Base-by-base conservation (phyloP, 92 coral and sea anemone genomes). In the Meandrina meandrites region DNA sequence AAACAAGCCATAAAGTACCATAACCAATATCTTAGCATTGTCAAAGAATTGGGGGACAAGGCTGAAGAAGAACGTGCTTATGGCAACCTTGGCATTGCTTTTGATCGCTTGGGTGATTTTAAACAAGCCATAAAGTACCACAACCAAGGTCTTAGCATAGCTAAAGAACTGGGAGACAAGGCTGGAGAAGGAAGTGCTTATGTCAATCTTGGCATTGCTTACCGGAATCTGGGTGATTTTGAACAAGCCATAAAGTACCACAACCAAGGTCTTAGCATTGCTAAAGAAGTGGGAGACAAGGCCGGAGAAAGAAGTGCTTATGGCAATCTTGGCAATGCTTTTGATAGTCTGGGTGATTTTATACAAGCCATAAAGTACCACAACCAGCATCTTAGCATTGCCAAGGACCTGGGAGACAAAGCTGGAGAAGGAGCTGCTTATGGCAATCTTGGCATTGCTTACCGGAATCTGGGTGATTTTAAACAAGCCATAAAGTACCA, bases 71-170 rank as follows among this genome's bases (percentile, higher is more conserved):
- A 31, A 75, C n/a, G 24, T n/a, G 81, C 81, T 36, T 50, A 78
- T 78, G 81, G 81, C 81, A 50, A 78, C 32, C 81, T 78, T 21
- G 81, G 81, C 58, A 30, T 2, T 50, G 81, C 67, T 27, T 78
- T 51, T 15, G 35, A 14, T 1, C 19, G 27, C 19, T 27, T 58
- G 66, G 66, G 66, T 58, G 66, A 58, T 21, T 58, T 58, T 58
- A 58, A 58, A 58, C n/a, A 58, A 58, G 66, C 66, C 66, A 21
- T 58, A 19, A 21, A 18, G 66, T 58, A 58, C 27, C 36, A 67
- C 73, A 67, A 67, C 27, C 73, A 67, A 67, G 36, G 9, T 67
- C 73, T 27, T 67, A 67, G 73, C 73, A 67, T 67, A 28, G 73
- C 36, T 15, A 67, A 67, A 27, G 73, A 67, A 67, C 36, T 67